Conservation (phyloP, 2,888 invertebrate genomes). For the Acleris sparsana region DNA sequence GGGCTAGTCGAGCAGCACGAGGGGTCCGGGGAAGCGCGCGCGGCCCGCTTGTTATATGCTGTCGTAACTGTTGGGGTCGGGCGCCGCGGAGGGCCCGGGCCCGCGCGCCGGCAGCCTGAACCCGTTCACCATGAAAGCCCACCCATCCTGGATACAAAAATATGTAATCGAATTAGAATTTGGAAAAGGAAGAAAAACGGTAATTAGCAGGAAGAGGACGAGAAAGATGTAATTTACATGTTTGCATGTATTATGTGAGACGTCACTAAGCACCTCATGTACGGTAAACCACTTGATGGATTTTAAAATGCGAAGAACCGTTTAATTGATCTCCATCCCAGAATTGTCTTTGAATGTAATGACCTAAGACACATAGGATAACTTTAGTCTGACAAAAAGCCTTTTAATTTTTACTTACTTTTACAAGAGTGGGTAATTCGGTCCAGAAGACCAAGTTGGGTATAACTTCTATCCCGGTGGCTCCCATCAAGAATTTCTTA, state of each 20-base stretch:
- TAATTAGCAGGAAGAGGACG: too few relatives aligned
- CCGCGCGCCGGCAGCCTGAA: constrained; percentile 78
- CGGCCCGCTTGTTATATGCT: constrained; percentile 77
- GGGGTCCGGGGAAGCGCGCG: constrained; percentile 63
- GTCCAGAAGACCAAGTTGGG: constrained; percentile 90
- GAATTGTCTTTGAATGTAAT: too few relatives aligned
- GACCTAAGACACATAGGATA: too few relatives aligned
- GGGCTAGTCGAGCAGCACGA: constrained; percentile 67
- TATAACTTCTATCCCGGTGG: constrained; percentile 88
- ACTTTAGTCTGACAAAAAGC: too few relatives aligned
- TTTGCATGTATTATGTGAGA: too few relatives aligned
- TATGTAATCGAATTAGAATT: too few relatives aligned
- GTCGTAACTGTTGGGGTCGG: constrained; percentile 80
- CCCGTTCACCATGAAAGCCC: constrained; percentile 84
- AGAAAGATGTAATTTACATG: too few relatives aligned
- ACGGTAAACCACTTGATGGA: too few relatives aligned
- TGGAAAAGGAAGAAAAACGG: constrained; percentile 46
- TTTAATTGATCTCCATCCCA: too few relatives aligned
- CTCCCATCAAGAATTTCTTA: constrained; percentile 87
- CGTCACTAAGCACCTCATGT: too few relatives aligned
- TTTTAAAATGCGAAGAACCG: too few relatives aligned
- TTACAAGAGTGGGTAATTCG: constrained; percentile 87
- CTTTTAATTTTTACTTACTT: constrained; percentile 71
- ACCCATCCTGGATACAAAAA: constrained; percentile 82
- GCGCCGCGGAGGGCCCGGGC: constrained; percentile 58